Percentiles rank a stretch among this genome's conserved stretches.
Evolutionary conservation across 2,113 vertebrate species (phyloP).

Genomic region (Oreochromis tanganicae): DNA sequence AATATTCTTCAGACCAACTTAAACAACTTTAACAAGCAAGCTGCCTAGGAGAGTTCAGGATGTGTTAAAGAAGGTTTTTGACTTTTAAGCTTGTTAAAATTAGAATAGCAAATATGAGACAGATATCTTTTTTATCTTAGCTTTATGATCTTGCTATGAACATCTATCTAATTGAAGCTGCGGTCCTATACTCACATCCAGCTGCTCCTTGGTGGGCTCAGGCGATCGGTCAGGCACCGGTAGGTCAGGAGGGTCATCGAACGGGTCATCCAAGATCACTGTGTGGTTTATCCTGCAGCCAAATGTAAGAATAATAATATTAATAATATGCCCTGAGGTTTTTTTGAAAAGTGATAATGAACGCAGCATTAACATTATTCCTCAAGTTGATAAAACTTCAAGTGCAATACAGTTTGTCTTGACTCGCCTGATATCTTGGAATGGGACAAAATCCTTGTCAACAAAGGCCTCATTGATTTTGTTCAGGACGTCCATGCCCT

Average conservation of each 20-base stretch:
- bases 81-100: neutral
- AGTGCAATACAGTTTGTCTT: neutral
- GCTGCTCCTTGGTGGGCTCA: conserved; percentile 89
- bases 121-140: neutral
- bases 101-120: neutral
- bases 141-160: neutral
- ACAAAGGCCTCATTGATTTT: conserved; percentile 95
- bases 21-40: neutral
- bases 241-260: conserved; percentile 88
- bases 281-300: conserved; percentile 90
- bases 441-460: conserved; percentile 92
- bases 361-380: neutral
- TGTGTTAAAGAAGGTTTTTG: neutral
- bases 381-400: neutral
- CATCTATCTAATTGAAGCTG: neutral
- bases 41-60: neutral
- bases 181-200: conserved; percentile 82
- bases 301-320: neutral
- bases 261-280: conserved; percentile 93
- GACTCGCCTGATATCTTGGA: conserved; percentile 90
- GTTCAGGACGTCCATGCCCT: conserved; percentile 88
- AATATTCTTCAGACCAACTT: neutral
- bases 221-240: conserved; percentile 88
- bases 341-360: neutral
- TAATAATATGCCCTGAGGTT: neutral